Percentiles rank a stretch among this genome's conserved stretches.
Conservation (phyloP, 2,888 invertebrate genomes). For the Acanthosepion esculentum region DNA sequence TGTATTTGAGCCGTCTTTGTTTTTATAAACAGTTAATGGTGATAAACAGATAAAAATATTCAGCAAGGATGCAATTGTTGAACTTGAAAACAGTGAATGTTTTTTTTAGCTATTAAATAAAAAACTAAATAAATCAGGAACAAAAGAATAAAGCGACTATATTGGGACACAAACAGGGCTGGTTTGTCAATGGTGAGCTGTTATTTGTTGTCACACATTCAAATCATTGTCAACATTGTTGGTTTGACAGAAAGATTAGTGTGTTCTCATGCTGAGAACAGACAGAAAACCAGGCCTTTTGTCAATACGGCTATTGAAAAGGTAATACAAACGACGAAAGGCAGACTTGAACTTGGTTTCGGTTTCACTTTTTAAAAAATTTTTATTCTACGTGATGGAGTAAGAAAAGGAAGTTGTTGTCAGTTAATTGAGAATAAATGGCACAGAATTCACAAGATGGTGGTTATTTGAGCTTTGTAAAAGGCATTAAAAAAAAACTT, state of each 20-base stretch:
- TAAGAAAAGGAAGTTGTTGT: not conserved
- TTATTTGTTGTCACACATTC: not conserved
- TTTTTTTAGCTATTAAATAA: not conserved
- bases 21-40: not conserved
- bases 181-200: not conserved
- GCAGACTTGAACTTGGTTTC: not conserved
- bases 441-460: not conserved
- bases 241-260: not conserved
- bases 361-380: not conserved
- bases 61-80: not conserved
- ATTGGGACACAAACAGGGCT: not conserved
- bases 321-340: not conserved
- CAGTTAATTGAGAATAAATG: not conserved
- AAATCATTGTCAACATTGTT: slow-evolving; percentile 16
- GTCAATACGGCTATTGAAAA: not conserved
- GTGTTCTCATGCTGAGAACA: not conserved
- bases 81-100: not conserved
- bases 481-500: not conserved
- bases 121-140: not conserved
- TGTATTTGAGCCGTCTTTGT: not conserved
- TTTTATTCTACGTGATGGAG: not conserved
- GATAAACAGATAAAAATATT: not conserved
- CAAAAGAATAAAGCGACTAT: not conserved
- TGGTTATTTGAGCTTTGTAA: not conserved
- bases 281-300: not conserved